Conservation (phyloP, 2,797 vertebrate genomes). For the Karalla daura region DNA sequence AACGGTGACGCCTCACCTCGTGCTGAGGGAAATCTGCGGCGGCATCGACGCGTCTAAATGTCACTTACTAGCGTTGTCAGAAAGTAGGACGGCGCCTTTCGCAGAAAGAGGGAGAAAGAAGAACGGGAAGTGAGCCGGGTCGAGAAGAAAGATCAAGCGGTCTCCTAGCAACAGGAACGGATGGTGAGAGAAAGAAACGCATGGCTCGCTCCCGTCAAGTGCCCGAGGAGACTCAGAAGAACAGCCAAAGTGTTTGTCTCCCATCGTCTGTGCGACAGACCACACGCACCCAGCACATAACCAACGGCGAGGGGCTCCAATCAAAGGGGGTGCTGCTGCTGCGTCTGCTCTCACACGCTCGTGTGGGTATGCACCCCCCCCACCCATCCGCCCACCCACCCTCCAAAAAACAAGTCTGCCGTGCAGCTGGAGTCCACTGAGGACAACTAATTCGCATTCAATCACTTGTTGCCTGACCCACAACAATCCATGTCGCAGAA, state of each 20-base stretch:
- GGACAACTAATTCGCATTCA: not conserved
- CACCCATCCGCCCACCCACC: no score
- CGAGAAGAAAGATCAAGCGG: conserved; percentile 64
- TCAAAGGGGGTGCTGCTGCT: conserved; percentile 21
- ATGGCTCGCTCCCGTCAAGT: conserved; percentile 62
- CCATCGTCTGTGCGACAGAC: conserved; percentile 46
- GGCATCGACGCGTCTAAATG: conserved; percentile 9
- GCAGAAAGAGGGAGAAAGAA: conserved; percentile 49
- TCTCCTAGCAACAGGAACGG: conserved; percentile 78
- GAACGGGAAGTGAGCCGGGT: conserved; percentile 52
- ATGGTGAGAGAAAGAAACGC: conserved; percentile 66
- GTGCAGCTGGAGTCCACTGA: not conserved
- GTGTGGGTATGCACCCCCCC: not conserved
- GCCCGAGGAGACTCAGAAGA: conserved; percentile 58
- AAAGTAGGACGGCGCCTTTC: conserved; percentile 28
- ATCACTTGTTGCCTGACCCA: not conserved
- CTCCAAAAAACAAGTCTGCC: no score
- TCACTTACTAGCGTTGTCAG: conserved; percentile 3
- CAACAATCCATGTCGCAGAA: not conserved
- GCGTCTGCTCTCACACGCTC: not conserved
- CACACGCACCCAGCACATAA: conserved; percentile 52
- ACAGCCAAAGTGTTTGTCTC: conserved; percentile 61
- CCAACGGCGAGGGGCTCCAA: not conserved
- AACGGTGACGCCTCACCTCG: not conserved
- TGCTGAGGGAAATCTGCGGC: no score